Base-by-base conservation (phyloP, 2,113 vertebrate genomes). In the Microcebus tavaratra region DNA sequence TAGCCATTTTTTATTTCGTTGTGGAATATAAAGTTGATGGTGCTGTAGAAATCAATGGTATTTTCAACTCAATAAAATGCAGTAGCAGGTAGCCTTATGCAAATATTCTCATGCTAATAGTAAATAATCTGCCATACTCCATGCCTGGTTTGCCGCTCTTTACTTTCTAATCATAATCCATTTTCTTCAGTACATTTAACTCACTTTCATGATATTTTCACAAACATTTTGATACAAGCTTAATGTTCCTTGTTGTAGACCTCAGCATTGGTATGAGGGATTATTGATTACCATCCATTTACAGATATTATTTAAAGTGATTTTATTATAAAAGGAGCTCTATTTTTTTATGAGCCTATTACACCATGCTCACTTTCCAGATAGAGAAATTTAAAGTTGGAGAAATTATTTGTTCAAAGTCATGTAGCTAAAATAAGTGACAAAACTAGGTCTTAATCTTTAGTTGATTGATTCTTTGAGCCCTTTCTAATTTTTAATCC, bases 231-330 rank as follows among this genome's bases (percentile, higher is more conserved):
- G 39, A 68, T 42, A 88, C 4, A 94, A 88, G 23, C 59, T 61
- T 61, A 61, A 61, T 61, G 59, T 61, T 61, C 59, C 27, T 21
- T 82, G 9, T 34, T 84, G 36, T 27, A 65, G 85, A 88, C 8
- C 57, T 27, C 65, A 85, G 18, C 42, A 48, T 36, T 88, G 14
- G 70, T 84, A 2, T 73, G 63, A 72, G 21, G 4, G 27, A 80
- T 15, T 63, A 72, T n/a, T 63, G 42, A 70, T 85, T 70, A 36
- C 23, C 45, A 45, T 86, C 36, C 50, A 21, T 94, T 25, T 65
- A 88, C 0, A 25, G 25, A 9, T 82, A 84, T 95, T 96, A 96
- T 95, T 96, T 88, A 96, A 94, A 27, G 5, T 90, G 94, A 97
- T 93, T 76, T 75, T 13, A 91, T 96, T 90, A 92, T 76, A 79